Conservation (phyloP, 2,888 invertebrate genomes). For the Zhengitettix transpicula region DNA sequence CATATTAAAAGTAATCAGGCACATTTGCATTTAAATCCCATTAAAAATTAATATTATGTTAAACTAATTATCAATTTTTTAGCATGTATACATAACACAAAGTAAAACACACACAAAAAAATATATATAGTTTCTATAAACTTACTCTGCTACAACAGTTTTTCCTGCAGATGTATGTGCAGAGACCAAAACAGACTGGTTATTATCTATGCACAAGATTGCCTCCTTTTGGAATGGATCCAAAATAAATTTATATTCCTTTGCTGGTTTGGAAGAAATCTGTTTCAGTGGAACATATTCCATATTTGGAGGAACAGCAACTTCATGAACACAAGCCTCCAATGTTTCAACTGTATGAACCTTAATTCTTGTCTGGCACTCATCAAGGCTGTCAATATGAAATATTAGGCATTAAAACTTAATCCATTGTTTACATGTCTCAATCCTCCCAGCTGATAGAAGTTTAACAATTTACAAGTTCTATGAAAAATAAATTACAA, state of each 20-base stretch:
- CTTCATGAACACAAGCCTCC: slow-evolving; percentile 92
- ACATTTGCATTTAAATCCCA: too few relatives aligned
- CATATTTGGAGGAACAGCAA: slow-evolving; percentile 78
- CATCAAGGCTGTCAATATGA: slow-evolving; percentile 17
- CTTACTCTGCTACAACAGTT: slow-evolving; percentile 92
- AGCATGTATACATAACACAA: too few relatives aligned
- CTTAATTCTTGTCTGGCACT: slow-evolving; percentile 62
- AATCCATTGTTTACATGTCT: neutral
- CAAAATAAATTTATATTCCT: slow-evolving; percentile 83
- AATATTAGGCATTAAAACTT: neutral
- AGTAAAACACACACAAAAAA: too few relatives aligned
- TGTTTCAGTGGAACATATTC: slow-evolving; percentile 49
- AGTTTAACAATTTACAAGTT: too few relatives aligned
- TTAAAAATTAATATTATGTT: too few relatives aligned
- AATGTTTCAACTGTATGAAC: slow-evolving; percentile 79
- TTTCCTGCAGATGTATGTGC: slow-evolving; percentile 99
- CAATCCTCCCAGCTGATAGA: too few relatives aligned
- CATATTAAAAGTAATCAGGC: too few relatives aligned
- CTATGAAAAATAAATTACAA: too few relatives aligned
- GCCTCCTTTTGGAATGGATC: slow-evolving; percentile 98
- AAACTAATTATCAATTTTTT: too few relatives aligned
- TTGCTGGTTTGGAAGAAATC: slow-evolving; percentile 52
- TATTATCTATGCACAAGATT: slow-evolving; percentile 89
- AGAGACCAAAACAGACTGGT: slow-evolving; percentile 94
- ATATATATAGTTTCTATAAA: neutral